Base-by-base conservation (phyloP, 2,797 vertebrate species). In the Myoxocephalus aenaeus region DNA sequence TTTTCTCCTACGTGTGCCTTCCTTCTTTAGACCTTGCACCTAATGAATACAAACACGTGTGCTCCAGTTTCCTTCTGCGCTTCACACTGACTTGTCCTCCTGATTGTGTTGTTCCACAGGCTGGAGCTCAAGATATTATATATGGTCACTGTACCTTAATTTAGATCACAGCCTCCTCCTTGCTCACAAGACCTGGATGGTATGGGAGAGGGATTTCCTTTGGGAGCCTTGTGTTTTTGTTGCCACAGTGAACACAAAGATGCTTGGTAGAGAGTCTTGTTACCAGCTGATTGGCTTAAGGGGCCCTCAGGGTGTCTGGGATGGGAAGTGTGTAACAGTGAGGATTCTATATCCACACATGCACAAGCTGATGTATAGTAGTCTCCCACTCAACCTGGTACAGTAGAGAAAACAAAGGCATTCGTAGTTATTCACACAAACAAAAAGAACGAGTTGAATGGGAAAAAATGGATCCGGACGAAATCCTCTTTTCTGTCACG, bases 401-500 rank as follows among this genome's bases (percentile, higher is more conserved):
- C 48, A 46, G 65, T 56, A 15, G 56, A 62, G 2, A 36, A 70
- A 77, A 77, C 50, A 69, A 76, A 73, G 1, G 1, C 65, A 70
- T 61, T 75, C 50, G 73, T 79, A 66, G 79, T 61, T 65, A 73
- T 75, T 81, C 80, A 54, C 77, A 67, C 40, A 66, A 70, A 77
- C 20, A 44, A 34, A 77, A 68, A 75, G 46, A 73, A 4, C 4
- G 32, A 51, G 70, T 48, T 81, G 61, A 65, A 65, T 78, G 59
- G 62, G n/a, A 8, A 57, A 72, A 73, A 78, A 73, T 51, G n/a
- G 66, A 80, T 81, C 17, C 2, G 70, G 2, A 6, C 73, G 70
- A 86, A 86, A 83, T 84, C 73, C 59, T 79, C 44, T 87, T 81
- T 77, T 80, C 73, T 77, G 76, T 84, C 80, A 76, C 56, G 51